Evolutionary conservation across 1,140 invertebrate genomes (phyloP), one percentile per base, ranked within the genome.

Genomic region (Neelides sp.): DNA sequence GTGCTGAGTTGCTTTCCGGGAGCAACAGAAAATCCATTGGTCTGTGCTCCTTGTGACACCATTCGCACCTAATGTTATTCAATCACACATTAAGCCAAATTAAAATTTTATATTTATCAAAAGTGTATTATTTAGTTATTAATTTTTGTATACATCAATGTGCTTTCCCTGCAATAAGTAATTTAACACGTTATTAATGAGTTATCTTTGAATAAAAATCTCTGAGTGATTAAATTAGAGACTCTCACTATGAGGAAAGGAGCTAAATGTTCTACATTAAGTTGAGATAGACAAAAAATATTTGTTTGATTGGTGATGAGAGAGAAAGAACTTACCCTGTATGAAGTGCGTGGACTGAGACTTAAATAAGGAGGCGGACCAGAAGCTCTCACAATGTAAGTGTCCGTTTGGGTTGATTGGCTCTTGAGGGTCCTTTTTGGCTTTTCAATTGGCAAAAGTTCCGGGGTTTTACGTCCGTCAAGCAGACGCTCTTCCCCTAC

Each of bases 381-480:
- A 35, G 46, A 50, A n/a, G 58, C 58, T 35, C 58, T 44, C 1
- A 54, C 53, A 12, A 59, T 64, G 35, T 61, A 63, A n/a, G 57
- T 73, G 66, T 92, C 87, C 22, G 89, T 93, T 68, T 93, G 88
- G 1, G 88, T 92, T 1, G 88, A 87, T 71, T 92, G 87, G 1
- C 87, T 89, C 62, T 87, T 84, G 85, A 90, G 91, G 1, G 80
- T 39, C 36, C 37, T 35, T 30, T 35, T 13, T 23, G 32, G 12
- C 17, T 47, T 46, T 27, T 58, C 52, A 35, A 26, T 32, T 19
- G 19, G 17, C 5, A 24, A 24, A 42, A 42, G 53, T 58, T 63
- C 66, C 1, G 71, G 65, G 5, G 72, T 67, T 64, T 78, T 76
- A 60, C 74, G 70, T 15, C 76, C 74, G 48, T 79, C 78, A 52